Base-by-base conservation (phyloP, 2,113 vertebrate genomes). In the Plecturocebus donacophilus region DNA sequence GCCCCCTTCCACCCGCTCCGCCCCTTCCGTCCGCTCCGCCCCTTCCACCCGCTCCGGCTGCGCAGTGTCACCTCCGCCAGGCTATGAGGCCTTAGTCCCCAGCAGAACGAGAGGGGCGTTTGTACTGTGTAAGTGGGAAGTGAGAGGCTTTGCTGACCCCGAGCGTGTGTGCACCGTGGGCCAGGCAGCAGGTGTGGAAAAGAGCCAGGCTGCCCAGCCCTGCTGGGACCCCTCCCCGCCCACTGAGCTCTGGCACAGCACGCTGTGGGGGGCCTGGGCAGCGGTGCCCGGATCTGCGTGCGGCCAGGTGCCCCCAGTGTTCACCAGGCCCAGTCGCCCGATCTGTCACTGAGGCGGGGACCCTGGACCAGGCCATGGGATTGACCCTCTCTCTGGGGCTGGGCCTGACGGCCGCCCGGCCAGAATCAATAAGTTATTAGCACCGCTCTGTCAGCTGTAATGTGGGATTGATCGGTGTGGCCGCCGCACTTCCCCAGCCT, bases 381-480 rank as follows among this genome's bases (percentile, higher is more conserved):
- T 77, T 64, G 0, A 79, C 30, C 70, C 27, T 42, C 16, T 21
- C 27, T 89, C 76, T 56, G 21, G 84, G 68, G 82, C 83, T 73
- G n/a, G 82, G 85, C n/a, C 32, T 32, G 32, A 21, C 81, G 99
- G 99, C 99, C 98, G 97, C 96, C 98, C 95, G 93, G 76, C 66
- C 79, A 20, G 71, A 99, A 99, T 99, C 99, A 99, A 99, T 99
- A 99, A 99, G 99, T 99, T 99, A 99, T 99, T 99, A 99, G 99
- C 99, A 99, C 99, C 99, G 99, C 99, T 99, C 99, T 99, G 99
- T 99, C 99, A 99, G 99, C 99, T 99, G 99, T 99, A 99, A 99
- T 99, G 99, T 99, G 99, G 99, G 99, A 99, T 99, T 99, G 99
- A 99, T 99, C 99, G 99, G 98, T 99, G 98, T 99, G 98, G 99